Evolutionary conservation across 2,113 vertebrate species (phyloP), one percentile per base, ranked within the genome.

Genomic region (Madoqua kirkii): DNA sequence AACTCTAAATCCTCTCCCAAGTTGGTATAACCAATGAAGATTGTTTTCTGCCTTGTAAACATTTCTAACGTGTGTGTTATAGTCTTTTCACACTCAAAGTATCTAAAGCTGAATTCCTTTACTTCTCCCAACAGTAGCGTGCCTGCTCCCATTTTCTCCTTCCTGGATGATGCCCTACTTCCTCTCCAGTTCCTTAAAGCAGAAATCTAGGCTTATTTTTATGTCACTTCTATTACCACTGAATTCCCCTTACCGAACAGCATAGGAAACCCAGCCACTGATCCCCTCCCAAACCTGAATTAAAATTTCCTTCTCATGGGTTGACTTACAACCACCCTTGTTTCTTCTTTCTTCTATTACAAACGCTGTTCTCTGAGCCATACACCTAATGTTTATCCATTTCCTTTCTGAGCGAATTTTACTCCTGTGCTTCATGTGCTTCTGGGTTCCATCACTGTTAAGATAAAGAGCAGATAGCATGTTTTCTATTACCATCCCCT

Each of bases 261-360:
- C 25, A 23, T 0, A 0, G 31, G n/a, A 89, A 29, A 0, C 3
- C n/a, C 17, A 0, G 6, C 45, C 17, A 40, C 7, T 19, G 19
- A 54, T 13, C 84, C 40, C 14, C 16, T 82, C 31, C 6, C 2
- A 6, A 62, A 25, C 0, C 1, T 13, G 16, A 7, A 2, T 57
- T 59, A 79, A 7, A n/a, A 19, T 54, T 21, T 13, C 4, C 1
- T 36, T 4, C n/a, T 57, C 17, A 21, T 31, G 4, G 33, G 7
- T 19, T 67, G 33, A 13, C 6, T 16, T 27, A 50, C 6, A 59
- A 5, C 1, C 7, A 5, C 31, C 52, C 9, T 81, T 12, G 3
- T 78, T 55, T 48, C 33, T 36, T 6, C 6, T 36, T 67, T 17
- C 27, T 7, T 45, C 3, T 7, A 43, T 31, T 50, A 2, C 3